phyloP scores from a whole-genome alignment of 2,113 vertebrate genomes.

The Tyrannus savana region DNA sequence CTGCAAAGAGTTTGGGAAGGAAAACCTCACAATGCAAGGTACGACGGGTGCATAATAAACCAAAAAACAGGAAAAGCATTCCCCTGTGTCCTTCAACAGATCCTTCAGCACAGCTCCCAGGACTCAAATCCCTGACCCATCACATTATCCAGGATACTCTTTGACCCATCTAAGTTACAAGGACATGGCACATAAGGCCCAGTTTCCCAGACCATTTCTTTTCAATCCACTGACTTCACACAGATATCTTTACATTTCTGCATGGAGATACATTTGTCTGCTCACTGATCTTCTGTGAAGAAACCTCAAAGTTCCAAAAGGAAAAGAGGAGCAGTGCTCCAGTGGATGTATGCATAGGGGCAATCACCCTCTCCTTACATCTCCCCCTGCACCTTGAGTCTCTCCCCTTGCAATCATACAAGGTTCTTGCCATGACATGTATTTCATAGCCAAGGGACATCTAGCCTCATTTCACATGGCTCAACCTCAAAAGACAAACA shows the following conservation, averaged over 20 bases:
- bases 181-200: too few relatives aligned
- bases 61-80: too few relatives aligned
- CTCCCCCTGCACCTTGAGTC: too few relatives aligned
- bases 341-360: too few relatives aligned
- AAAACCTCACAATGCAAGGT: rapidly evolving
- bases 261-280: neutral
- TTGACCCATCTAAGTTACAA: neutral
- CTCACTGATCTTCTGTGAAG: neutral
- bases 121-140: neutral
- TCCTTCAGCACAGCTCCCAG: neutral
- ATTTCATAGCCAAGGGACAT: neutral
- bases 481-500: neutral
- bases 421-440: neutral
- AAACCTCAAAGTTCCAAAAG: neutral
- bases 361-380: neutral
- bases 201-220: too few relatives aligned
- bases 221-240: neutral
- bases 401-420: rapidly evolving
- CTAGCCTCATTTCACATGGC: neutral
- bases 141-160: rapidly evolving
- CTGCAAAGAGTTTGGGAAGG: rapidly evolving
- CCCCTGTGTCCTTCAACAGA: neutral
- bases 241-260: neutral
- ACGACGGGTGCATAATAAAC: rapidly evolving
- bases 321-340: neutral